Percentiles rank a stretch among this genome's conserved stretches.
phyloP scores from a whole-genome alignment of 2,888 invertebrate genomes.

The Campopleginae sp. region DNA sequence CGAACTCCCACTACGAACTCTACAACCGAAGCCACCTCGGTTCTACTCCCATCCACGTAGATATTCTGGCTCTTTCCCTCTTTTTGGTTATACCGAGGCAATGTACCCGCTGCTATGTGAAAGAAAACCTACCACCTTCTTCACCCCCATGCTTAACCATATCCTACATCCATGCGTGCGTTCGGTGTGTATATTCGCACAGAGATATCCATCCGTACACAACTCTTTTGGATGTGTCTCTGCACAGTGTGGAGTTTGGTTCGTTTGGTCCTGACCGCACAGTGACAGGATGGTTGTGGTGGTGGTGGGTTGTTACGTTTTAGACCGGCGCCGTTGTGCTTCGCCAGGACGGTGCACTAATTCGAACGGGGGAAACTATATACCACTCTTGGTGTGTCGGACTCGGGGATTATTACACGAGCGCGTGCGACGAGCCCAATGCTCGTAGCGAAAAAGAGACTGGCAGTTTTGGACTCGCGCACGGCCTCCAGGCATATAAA shows the following conservation, averaged over 20 bases:
- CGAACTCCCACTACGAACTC: constrained; percentile 65
- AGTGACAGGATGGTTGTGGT: constrained; percentile 59
- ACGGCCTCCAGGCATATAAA: constrained; percentile 51
- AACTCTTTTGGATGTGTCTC: constrained; percentile 19
- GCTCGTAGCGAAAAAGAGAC: constrained; percentile 22
- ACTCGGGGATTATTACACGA: constrained; percentile 63
- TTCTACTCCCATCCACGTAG: constrained; percentile 33
- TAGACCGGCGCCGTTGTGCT: constrained; percentile 69
- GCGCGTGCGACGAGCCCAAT: constrained; percentile 36
- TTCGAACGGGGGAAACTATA: constrained; percentile 67
- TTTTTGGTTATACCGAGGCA: constrained; percentile 36
- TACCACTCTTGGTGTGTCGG: constrained; percentile 49
- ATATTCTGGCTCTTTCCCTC: constrained; percentile 29
- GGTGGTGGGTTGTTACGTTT: constrained; percentile 65
- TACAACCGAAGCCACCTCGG: constrained; percentile 60
- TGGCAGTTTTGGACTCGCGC: constrained; percentile 34
- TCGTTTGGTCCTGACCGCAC: constrained; percentile 44
- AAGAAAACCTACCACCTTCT: constrained; percentile 76
- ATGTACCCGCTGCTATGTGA: constrained; percentile 41
- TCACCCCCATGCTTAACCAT: constrained; percentile 76
- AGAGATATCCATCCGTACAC: background rate
- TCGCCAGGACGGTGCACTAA: constrained; percentile 72
- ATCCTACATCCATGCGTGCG: constrained; percentile 72
- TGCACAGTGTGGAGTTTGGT: constrained; percentile 52
- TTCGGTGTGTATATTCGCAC: constrained; percentile 33